Percentiles rank a stretch among this genome's conserved stretches.
Evolutionary conservation across 2,888 invertebrate genomes (phyloP).

Genomic region (Siphlonurus alternatus): DNA sequence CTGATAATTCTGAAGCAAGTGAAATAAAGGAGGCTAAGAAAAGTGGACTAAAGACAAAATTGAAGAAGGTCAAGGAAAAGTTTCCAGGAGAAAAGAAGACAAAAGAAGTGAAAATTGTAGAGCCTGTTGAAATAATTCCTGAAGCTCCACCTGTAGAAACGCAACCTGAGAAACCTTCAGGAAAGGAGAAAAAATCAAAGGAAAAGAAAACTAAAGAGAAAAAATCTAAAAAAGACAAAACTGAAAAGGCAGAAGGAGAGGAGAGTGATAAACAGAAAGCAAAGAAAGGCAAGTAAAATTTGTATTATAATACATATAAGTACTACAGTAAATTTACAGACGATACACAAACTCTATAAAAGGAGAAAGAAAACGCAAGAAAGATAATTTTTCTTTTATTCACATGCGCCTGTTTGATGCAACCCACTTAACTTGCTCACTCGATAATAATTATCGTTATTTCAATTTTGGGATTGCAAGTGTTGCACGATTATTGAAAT

Average conservation of each 20-base stretch:
- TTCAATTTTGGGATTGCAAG: no score
- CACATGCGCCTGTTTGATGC: no score
- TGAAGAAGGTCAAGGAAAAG: neutral
- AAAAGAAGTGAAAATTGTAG: neutral
- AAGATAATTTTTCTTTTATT: no score
- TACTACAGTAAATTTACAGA: no score
- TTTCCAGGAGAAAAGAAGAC: neutral
- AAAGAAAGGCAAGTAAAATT: neutral
- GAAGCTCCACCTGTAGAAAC: neutral
- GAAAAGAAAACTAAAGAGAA: slow-evolving; percentile 8
- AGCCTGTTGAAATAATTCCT: neutral
- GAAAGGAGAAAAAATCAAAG: neutral
- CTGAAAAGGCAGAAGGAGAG: slow-evolving; percentile 25
- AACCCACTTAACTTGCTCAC: no score
- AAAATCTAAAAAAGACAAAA: slow-evolving; percentile 17
- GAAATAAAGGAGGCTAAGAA: neutral
- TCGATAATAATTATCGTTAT: no score
- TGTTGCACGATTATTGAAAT: no score
- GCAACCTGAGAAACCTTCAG: neutral
- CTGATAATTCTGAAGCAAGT: neutral
- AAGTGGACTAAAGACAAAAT: neutral
- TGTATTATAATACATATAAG: no score
- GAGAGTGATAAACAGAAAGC: neutral
- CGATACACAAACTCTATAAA: no score
- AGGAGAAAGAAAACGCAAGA: no score